Base-by-base conservation (phyloP, 2,113 vertebrate species). In the Oenanthe melanoleuca region DNA sequence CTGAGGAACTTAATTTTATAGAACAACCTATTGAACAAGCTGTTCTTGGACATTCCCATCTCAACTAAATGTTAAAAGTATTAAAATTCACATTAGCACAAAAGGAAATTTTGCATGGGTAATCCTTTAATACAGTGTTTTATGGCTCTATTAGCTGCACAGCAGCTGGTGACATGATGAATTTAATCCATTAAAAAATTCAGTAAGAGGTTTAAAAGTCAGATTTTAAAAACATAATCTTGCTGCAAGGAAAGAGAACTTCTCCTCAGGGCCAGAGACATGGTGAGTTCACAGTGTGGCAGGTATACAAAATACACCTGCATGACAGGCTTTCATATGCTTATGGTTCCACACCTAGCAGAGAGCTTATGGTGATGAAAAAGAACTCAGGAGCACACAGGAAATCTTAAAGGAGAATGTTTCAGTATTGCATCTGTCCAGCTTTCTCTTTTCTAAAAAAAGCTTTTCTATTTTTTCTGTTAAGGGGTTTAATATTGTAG, bases 41-140 rank as follows among this genome's bases (percentile, higher is more conserved):
- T 98, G 98, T 98, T 98, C 98, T 97, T 98, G 98, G 98, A 98
- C 98, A 98, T 98, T 98, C 98, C 97, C 97, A 98, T 98, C 98
- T 98, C 98, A 97, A 98, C 98, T 98, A 98, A 98, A 98, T 98
- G 98, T 98, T 98, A 98, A 98, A 98, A 98, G 98, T 98, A 98
- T 98, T 98, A 98, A 98, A 98, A 98, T 98, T 98, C 98, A 98
- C 98, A 98, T 98, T 98, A 98, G 97, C 97, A 78, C 97, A 96
- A 98, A 98, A 98, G 96, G 98, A 98, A 98, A 98, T 98, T 98
- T 98, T 98, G 98, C 98, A 98, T 98, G 98, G 97, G 98, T 98
- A 98, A 98, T 98, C 98, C 98, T 98, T 98, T 98, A 98, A 98
- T 98, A 98, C 98, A 98, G 98, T 98, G 98, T 98, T 98, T 98